Conservation (phyloP, 2,888 invertebrate genomes). For the Shargacucullia verbasci region DNA sequence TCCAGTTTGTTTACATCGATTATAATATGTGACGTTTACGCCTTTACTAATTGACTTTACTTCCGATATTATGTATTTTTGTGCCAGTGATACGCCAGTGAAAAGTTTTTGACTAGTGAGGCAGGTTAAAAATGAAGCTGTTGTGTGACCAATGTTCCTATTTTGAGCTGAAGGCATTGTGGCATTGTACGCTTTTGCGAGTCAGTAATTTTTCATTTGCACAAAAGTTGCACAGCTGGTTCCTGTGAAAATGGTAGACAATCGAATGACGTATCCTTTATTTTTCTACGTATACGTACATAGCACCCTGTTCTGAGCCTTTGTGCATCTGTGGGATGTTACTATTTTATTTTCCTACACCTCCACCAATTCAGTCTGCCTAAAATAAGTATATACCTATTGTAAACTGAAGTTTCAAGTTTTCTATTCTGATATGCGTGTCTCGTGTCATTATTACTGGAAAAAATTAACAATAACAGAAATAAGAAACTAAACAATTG, state of each 20-base stretch:
- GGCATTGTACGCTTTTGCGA: slow-evolving; percentile 64
- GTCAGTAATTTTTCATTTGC: slow-evolving; percentile 71
- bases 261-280: slow-evolving; percentile 48
- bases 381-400: too few relatives aligned
- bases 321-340: slow-evolving; percentile 13
- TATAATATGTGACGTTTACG: slow-evolving; percentile 63
- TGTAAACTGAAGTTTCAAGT: not conserved
- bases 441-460: slow-evolving; percentile 3
- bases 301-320: slow-evolving; percentile 8
- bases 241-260: slow-evolving; percentile 60
- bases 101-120: slow-evolving; percentile 34
- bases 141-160: slow-evolving; percentile 54
- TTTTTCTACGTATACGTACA: slow-evolving; percentile 38
- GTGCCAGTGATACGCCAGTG: slow-evolving; percentile 63
- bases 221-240: slow-evolving; percentile 75
- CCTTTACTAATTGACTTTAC: slow-evolving; percentile 37
- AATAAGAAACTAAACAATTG: slow-evolving; percentile 22
- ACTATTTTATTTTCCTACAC: slow-evolving; percentile 4
- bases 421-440: not conserved
- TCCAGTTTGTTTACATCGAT: slow-evolving; percentile 85
- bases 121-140: slow-evolving; percentile 45
- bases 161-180: slow-evolving; percentile 65
- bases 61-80: slow-evolving; percentile 28
- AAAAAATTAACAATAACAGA: slow-evolving; percentile 12
- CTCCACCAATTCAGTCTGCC: slow-evolving; percentile 4